Conservation (phyloP, 2,797 vertebrate species). For the Danionella dracula region DNA sequence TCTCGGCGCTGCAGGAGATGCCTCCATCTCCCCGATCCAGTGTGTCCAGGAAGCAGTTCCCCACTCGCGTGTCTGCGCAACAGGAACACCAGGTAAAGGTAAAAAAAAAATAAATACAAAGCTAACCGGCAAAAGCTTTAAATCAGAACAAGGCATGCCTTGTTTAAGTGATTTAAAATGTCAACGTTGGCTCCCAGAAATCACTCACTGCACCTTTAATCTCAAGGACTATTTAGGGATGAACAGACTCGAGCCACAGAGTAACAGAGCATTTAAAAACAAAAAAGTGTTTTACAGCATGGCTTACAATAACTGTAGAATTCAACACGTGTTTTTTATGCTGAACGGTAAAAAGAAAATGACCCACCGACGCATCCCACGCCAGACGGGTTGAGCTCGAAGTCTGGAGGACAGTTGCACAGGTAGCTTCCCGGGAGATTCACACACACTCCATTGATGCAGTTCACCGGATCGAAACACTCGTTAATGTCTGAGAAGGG, state of each 20-base stretch:
- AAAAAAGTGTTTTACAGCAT: too few relatives aligned
- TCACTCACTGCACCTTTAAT: too few relatives aligned
- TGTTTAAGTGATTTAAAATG: too few relatives aligned
- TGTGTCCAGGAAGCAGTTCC: slow-evolving; percentile 88
- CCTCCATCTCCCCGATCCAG: slow-evolving; percentile 81
- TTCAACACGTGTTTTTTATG: too few relatives aligned
- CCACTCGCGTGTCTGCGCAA: slow-evolving; percentile 78
- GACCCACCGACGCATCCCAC: slow-evolving; percentile 87
- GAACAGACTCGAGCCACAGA: too few relatives aligned
- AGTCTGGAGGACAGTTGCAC: slow-evolving; percentile 89
- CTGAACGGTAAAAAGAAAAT: too few relatives aligned
- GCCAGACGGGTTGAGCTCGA: slow-evolving; percentile 86
- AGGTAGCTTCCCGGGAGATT: slow-evolving; percentile 88
- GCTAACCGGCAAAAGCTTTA: too few relatives aligned
- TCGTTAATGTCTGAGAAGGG: slow-evolving; percentile 84
- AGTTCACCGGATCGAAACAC: slow-evolving; percentile 88
- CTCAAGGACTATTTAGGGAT: too few relatives aligned
- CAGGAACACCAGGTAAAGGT: not conserved
- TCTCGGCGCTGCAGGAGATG: slow-evolving; percentile 85
- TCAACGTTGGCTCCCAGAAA: too few relatives aligned
- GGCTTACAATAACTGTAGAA: too few relatives aligned
- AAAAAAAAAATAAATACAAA: not conserved
- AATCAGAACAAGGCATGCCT: too few relatives aligned
- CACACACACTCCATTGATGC: slow-evolving; percentile 87
- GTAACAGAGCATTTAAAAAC: too few relatives aligned